Evolutionary conservation across 1,140 invertebrate genomes (phyloP).

Genomic region (Pollicipes pollicipes): DNA sequence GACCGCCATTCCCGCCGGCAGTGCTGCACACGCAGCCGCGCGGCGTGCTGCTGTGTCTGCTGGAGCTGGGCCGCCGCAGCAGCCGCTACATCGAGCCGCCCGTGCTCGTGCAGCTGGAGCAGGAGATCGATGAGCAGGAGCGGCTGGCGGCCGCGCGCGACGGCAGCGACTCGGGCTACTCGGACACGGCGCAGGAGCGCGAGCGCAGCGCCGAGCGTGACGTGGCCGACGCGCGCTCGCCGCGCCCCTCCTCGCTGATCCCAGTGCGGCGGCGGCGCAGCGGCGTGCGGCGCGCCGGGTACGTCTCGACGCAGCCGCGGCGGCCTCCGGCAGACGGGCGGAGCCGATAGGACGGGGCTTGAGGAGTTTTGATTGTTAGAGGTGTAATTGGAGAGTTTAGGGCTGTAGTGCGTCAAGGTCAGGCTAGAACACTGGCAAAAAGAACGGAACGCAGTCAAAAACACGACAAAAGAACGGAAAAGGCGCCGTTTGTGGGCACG

Average conservation of each 20-base stretch:
- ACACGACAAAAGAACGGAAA: too few species aligned
- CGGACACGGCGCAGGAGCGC: not conserved
- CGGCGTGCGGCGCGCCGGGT: not conserved
- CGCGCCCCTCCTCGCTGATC: not conserved
- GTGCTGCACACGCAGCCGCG: not conserved
- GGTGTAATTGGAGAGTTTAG: too few species aligned
- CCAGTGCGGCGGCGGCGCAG: not conserved
- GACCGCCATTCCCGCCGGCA: conserved; percentile 7
- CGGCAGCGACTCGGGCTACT: not conserved
- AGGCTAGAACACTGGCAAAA: too few species aligned
- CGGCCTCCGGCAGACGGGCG: conserved; percentile 9
- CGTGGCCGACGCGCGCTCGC: not conserved
- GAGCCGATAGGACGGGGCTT: conserved; percentile 8
- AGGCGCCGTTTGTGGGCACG: too few species aligned
- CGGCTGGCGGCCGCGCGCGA: conserved; percentile 13
- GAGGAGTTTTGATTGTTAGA: conserved; percentile 19
- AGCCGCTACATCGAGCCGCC: conserved; percentile 60
- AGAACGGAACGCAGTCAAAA: too few species aligned
- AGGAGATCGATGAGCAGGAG: conserved; percentile 53
- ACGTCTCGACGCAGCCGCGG: not conserved
- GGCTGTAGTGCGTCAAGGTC: too few species aligned
- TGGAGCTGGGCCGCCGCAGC: conserved; percentile 67
- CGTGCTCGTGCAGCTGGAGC: conserved; percentile 64
- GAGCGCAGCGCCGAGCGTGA: not conserved
- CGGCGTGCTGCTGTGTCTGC: conserved; percentile 63